phyloP scores from a whole-genome alignment of 1,140 invertebrate genomes.

The Drosophila baimaii region DNA sequence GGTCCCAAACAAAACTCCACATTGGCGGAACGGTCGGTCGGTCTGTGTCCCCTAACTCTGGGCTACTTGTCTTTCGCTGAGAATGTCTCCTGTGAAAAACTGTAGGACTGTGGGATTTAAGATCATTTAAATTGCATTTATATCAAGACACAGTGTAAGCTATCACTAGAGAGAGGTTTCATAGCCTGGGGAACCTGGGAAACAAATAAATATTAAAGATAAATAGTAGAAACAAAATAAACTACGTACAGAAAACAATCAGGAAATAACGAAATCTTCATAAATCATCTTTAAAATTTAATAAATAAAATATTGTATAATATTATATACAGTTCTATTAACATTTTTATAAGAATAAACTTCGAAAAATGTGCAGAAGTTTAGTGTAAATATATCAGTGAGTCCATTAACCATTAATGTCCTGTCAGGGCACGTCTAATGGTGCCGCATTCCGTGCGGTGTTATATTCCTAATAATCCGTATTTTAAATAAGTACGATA shows the following conservation, averaged over 20 bases:
- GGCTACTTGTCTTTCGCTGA: background rate
- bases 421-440: too few species aligned
- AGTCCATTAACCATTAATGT: too few species aligned
- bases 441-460: background rate
- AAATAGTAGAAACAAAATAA: background rate
- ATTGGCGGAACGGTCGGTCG: conserved; percentile 7
- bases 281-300: too few species aligned
- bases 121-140: background rate
- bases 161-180: background rate
- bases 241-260: too few species aligned
- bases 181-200: accelerated
- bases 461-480: background rate
- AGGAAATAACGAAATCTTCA: too few species aligned
- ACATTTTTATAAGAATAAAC: too few species aligned
- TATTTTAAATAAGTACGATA: too few species aligned
- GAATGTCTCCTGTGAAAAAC: background rate
- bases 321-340: too few species aligned
- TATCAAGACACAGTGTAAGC: too few species aligned
- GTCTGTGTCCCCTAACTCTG: background rate
- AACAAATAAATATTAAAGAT: background rate
- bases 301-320: too few species aligned
- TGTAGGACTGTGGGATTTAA: background rate
- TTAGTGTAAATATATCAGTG: too few species aligned
- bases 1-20: conserved; percentile 4
- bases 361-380: too few species aligned